Evolutionary conservation across 2,113 vertebrate species (phyloP), one percentile per base, ranked within the genome.

Genomic region (Coregonus clupeaformis): DNA sequence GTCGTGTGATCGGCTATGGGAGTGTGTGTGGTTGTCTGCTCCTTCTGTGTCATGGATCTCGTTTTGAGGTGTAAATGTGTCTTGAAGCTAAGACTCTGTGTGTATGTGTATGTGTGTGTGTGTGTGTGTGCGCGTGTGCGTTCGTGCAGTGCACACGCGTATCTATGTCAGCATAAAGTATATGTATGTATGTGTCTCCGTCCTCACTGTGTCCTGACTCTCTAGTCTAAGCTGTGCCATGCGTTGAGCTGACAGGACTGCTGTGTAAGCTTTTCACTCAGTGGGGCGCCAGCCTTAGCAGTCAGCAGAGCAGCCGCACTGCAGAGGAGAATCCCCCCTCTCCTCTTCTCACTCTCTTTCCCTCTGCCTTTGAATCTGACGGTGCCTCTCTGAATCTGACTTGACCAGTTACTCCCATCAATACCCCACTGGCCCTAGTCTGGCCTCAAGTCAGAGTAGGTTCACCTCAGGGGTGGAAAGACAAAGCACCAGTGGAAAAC

Each of bases 301-400:
- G 25, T 7, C 62, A 73, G 60, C 24, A 27, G 22, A 42, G 42
- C 64, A 74, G 47, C 64, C 73, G 64, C 73, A 68, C 73, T 75
- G 73, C 73, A 75, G 73, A 68, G 73, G 42, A 65, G 60, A 49
- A n/a, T 65, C 60, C 32, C 27, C 27, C 30, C 60, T 52, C 45
- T 62, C 45, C 9, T 42, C 72, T 12, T 52, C 22, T 55, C 20
- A 22, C 36, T 47, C 20, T 29, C 63, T 65, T 12, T 14, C 27
- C 27, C 13, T 29, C 27, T 65, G 6, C 63, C 24, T 29, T 24
- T 11, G 20, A 22, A n/a, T 62, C 59, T 25, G 20, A 12, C 16
- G 20, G 11, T 62, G 59, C 24, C 20, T 62, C 59, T 25, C 20
- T 18, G 13, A 16, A 18, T 14, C 49, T 52, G 49, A 14, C 49